phyloP scores from a whole-genome alignment of 30 jellyfish, hydroid and myxozoan genomes.

The Pelagia noctiluca region DNA sequence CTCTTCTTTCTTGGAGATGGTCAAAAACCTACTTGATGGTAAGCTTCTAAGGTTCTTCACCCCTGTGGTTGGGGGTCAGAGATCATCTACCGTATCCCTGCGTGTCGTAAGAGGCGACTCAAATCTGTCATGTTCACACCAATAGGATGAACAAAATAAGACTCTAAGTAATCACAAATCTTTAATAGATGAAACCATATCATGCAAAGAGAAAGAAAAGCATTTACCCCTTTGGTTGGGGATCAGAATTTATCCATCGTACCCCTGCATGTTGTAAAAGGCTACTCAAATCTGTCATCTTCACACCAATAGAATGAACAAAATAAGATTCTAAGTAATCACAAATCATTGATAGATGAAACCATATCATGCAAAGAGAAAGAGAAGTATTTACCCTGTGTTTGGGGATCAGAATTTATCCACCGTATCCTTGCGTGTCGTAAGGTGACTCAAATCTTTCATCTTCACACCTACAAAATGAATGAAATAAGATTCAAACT shows the following conservation, averaged over 20 bases:
- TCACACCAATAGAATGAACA: conserved; percentile 87
- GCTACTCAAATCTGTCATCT: too few species aligned
- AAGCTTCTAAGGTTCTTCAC: background rate
- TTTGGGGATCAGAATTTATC: too few species aligned
- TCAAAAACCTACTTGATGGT: conserved; percentile 89
- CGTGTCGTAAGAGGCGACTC: too few species aligned
- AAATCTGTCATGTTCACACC: conserved; percentile 98
- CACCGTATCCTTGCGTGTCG: too few species aligned
- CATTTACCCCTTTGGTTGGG: too few species aligned
- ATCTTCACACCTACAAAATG: conserved; percentile 93
- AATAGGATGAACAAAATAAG: too few species aligned
- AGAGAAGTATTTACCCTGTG: background rate
- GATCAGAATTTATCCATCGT: too few species aligned
- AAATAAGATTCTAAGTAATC: background rate
- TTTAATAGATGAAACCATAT: background rate
- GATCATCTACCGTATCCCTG: too few species aligned
- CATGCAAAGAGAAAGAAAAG: background rate
- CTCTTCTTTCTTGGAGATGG: conserved; percentile 94
- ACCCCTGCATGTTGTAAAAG: too few species aligned
- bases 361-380: background rate
- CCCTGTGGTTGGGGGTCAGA: too few species aligned
- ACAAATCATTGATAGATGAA: background rate
- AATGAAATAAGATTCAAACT: background rate
- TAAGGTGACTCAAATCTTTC: conserved; percentile 99
- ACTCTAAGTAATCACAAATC: background rate